Conservation (phyloP, 2,888 invertebrate species). For the Taenaris catops region DNA sequence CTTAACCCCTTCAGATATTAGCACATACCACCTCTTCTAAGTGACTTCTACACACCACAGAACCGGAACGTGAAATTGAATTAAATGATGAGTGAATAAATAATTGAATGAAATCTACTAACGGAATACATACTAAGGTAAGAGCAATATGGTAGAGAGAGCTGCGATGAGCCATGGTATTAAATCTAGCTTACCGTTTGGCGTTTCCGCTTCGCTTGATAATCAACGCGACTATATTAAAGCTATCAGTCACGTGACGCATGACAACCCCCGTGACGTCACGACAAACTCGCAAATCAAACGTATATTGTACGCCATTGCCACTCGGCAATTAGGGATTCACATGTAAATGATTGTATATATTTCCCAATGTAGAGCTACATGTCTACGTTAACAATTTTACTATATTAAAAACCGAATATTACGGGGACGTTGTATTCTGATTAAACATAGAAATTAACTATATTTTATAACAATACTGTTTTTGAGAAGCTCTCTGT, state of each 20-base stretch:
- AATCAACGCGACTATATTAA: conserved; percentile 75
- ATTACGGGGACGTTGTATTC: too few relatives aligned
- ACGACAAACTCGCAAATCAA: conserved; percentile 48
- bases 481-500: too few relatives aligned
- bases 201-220: conserved; percentile 64
- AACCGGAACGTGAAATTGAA: too few relatives aligned
- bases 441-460: too few relatives aligned
- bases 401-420: too few relatives aligned
- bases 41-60: too few relatives aligned
- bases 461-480: too few relatives aligned
- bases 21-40: too few relatives aligned
- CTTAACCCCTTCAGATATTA: too few relatives aligned
- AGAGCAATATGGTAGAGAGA: conserved; percentile 40
- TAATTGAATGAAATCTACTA: too few relatives aligned
- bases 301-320: conserved; percentile 42
- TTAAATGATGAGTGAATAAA: too few relatives aligned
- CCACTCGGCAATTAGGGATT: conserved; percentile 39
- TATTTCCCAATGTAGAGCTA: conserved; percentile 1
- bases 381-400: background rate
- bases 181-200: conserved; percentile 76
- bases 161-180: conserved; percentile 64
- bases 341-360: conserved; percentile 28
- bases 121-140: conserved; percentile 21
- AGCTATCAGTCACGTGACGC: conserved; percentile 71
- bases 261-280: conserved; percentile 58